Percentiles rank a stretch among this genome's conserved stretches.
Conservation (phyloP, 2,888 invertebrate genomes). For the Mythimna vitellina region DNA sequence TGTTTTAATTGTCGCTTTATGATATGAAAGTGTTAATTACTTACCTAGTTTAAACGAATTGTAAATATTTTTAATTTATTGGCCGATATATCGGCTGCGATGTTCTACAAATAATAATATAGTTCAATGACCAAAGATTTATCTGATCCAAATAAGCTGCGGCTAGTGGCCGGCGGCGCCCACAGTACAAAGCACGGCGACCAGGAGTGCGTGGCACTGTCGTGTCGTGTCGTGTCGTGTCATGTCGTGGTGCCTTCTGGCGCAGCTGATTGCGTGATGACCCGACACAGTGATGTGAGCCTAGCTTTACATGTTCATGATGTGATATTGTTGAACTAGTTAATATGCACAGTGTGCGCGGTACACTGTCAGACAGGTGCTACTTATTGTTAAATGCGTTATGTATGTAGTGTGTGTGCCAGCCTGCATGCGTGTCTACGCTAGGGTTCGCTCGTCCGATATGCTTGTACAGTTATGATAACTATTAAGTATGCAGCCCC, state of each 20-base stretch:
- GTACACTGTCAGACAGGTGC: conserved; percentile 30
- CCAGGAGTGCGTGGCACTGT: background rate
- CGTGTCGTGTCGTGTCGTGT: background rate
- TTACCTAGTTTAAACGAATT: background rate
- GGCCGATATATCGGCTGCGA: conserved; percentile 5
- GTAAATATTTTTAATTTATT: conserved; percentile 44
- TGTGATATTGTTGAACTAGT: conserved; percentile 54
- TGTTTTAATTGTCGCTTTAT: conserved; percentile 18
- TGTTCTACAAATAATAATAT: conserved; percentile 16
- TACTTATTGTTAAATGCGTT: conserved; percentile 37
- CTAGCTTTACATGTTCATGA: background rate
- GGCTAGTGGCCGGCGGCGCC: conserved; percentile 7
- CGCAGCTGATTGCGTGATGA: background rate
- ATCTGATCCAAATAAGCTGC: conserved; percentile 63
- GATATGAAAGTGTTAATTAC: conserved; percentile 4
- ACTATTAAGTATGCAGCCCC: too few species aligned
- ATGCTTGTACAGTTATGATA: background rate
- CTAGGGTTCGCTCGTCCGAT: background rate
- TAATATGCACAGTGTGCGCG: background rate
- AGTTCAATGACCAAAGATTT: conserved; percentile 66
- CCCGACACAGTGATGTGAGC: background rate
- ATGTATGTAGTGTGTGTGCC: background rate
- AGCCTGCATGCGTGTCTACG: background rate
- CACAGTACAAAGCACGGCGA: conserved; percentile 53
- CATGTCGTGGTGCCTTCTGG: background rate